These are phyloP conservation scores for Champsocephalus gunnari DNA, from an alignment of 2,797 vertebrate species.

Conservation along the genomic window DNA sequence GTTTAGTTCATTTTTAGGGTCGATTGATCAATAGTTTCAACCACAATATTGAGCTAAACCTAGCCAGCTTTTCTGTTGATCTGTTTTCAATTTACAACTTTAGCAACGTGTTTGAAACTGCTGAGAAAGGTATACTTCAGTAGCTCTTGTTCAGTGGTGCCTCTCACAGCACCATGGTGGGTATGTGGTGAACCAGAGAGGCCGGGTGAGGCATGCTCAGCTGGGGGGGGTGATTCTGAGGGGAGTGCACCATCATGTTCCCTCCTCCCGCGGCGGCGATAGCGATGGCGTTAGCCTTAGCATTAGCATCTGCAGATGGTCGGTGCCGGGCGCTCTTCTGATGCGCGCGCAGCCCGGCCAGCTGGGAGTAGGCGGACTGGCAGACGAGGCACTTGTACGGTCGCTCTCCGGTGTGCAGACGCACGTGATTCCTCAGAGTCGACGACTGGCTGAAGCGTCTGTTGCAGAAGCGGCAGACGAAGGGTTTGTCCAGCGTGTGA, in stretches of 20 bases:
- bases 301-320: too few relatives aligned
- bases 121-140: background rate
- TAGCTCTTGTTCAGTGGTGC: background rate
- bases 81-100: too few relatives aligned
- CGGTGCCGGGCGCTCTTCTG: constrained; percentile 94
- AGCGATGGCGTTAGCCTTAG: too few relatives aligned
- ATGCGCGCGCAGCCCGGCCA: constrained; percentile 94
- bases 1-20: too few relatives aligned
- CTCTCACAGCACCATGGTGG: constrained; percentile 93
- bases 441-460: constrained; percentile 98
- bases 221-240: constrained; percentile 87
- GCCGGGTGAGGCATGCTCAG: constrained; percentile 88
- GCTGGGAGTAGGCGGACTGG: constrained; percentile 96
- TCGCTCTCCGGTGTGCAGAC: constrained; percentile 95
- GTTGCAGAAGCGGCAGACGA: constrained; percentile 96
- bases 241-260: constrained; percentile 55
- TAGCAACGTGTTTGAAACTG: too few relatives aligned
- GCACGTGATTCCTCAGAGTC: constrained; percentile 95
- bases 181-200: constrained; percentile 92
- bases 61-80: too few relatives aligned
- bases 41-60: too few relatives aligned
- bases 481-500: constrained; percentile 98
- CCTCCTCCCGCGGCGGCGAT: constrained; percentile 8
- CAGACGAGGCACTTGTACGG: constrained; percentile 97
- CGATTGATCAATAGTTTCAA: too few relatives aligned